A percentile compares a stretch with the other conserved stretches of the same genome.
These are phyloP conservation scores for Antennarius striatus DNA, from an alignment of 2,113 vertebrate genomes.

Conservation along the genomic window DNA sequence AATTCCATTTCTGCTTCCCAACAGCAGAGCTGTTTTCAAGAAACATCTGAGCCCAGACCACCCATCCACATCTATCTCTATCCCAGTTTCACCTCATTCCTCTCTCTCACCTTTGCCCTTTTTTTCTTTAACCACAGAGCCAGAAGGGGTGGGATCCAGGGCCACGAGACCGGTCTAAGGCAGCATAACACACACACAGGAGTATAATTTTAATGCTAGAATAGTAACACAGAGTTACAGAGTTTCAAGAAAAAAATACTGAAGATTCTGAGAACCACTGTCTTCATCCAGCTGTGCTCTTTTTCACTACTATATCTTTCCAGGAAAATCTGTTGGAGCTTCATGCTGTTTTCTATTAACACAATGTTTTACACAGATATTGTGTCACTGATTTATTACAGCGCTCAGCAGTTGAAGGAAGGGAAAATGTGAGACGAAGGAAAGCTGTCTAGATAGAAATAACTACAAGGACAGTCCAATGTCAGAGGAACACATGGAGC, in stretches of 20 bases:
- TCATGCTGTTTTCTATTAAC: background rate
- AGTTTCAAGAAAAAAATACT: background rate
- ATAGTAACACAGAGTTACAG: constrained; percentile 18
- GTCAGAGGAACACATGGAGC: background rate
- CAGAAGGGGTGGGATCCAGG: background rate
- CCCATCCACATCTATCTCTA: constrained; percentile 31
- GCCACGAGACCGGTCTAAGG: background rate
- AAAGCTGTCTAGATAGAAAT: background rate
- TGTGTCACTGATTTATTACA: background rate
- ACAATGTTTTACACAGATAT: background rate
- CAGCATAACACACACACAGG: constrained; percentile 9
- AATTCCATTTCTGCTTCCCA: constrained; percentile 15
- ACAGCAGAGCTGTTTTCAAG: constrained; percentile 10
- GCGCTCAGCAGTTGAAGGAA: background rate
- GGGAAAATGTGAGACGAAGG: background rate
- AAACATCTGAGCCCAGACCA: constrained; percentile 11
- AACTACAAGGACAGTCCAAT: constrained; percentile 1
- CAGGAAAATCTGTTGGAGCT: background rate
- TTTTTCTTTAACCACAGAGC: background rate
- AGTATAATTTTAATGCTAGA: background rate
- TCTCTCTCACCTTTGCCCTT: constrained; percentile 37
- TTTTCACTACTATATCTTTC: constrained; percentile 1
- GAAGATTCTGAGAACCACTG: background rate
- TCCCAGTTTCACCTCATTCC: constrained; percentile 33
- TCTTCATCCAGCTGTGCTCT: background rate